Conservation (phyloP, 92 coral and sea anemone species). For the Bergia sp. region DNA sequence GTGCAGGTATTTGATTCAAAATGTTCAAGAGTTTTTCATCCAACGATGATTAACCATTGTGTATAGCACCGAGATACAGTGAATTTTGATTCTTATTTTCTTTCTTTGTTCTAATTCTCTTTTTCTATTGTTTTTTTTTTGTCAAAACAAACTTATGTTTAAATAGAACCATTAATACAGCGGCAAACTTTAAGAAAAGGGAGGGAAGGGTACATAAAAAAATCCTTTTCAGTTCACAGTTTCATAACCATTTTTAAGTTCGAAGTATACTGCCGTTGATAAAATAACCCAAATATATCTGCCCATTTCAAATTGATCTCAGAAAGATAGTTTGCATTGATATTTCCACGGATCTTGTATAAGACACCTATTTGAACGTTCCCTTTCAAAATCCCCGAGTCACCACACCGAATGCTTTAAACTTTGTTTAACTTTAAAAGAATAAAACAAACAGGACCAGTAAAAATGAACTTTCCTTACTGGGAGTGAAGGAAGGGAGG, state of each 20-base stretch:
- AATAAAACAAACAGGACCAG: no score
- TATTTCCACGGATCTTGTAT: no score
- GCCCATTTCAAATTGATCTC: no score
- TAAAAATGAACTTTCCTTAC: no score
- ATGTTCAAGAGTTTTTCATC: no score
- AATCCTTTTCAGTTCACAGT: neutral
- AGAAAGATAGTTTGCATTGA: no score
- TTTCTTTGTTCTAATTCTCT: no score
- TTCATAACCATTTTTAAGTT: neutral
- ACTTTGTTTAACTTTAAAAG: neutral
- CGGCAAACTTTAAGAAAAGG: neutral
- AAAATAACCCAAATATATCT: no score
- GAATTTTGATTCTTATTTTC: neutral
- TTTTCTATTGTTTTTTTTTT: no score
- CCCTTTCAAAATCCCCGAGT: neutral
- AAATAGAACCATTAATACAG: neutral
- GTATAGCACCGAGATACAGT: neutral
- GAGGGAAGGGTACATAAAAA: neutral
- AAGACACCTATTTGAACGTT: neutral
- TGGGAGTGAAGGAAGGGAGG: no score
- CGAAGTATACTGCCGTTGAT: no score
- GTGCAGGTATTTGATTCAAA: conserved; percentile 67
- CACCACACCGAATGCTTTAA: neutral
- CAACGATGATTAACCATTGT: neutral
- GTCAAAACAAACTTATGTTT: no score